Evolutionary conservation across 1,140 invertebrate genomes (phyloP), one percentile per base, ranked within the genome.

Genomic region (Cryptotermes secundus): DNA sequence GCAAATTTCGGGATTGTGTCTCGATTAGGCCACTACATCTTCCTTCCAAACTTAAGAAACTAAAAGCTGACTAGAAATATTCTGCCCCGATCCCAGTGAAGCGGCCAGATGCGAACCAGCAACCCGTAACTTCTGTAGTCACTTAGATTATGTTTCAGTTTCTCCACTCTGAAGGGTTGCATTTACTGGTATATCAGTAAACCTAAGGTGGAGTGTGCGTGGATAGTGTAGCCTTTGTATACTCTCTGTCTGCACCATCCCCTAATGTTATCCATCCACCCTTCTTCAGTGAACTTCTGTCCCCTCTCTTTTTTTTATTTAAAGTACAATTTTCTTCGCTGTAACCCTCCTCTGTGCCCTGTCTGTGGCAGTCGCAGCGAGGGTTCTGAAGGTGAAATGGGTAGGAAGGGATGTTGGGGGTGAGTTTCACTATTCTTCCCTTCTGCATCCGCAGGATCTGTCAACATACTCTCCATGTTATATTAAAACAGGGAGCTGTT

Each of bases 151-250:
- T 72, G 59, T 26, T 16, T 31, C 26, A 7, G 9, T 31, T 26
- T 2, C 59, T 31, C 59, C 6, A 72, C 26, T 0, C 4, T 0
- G 59, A 72, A n/a, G 59, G 59, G n/a, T 16, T 72, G 59, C 59
- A 6, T 72, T 72, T 72, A n/a, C 59, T 72, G 59, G 59, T 72
- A 31, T 72, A 72, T 72, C 31, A 72, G 59, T 72, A n/a, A n/a
- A 72, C 59, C 31, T 72, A 1, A 72, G n/a, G n/a, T 72, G 59
- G 26, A 31, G 59, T 31, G 59, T 72, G n/a, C 59, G 45, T 49
- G 59, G 1, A 72, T 72, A 72, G 26, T 72, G 59, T 31, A 31
- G 59, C 59, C 59, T 72, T 72, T 72, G 59, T 72, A 16, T n/a
- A n/a, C 59, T 26, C 59, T 72, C 26, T 72, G 6, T 22, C 7